Evolutionary conservation across 1,140 invertebrate genomes (phyloP).

Genomic region (Vanessa atalanta): DNA sequence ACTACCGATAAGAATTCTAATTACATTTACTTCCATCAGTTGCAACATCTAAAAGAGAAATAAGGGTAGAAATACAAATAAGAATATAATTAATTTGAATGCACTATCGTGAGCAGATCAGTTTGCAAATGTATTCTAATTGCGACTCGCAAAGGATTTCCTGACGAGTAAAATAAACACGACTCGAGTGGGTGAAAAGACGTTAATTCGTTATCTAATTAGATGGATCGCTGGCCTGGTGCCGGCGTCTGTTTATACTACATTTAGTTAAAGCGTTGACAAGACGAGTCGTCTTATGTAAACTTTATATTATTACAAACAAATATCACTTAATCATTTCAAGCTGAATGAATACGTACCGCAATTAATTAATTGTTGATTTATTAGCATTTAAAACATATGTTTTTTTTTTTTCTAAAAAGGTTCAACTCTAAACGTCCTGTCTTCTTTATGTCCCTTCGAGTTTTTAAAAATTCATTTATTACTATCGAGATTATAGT

Average conservation of each 20-base stretch:
- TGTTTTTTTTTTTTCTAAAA: too few species aligned
- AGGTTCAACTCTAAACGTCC: too few species aligned
- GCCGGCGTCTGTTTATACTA: slow-evolving; percentile 32
- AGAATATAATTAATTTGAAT: neutral
- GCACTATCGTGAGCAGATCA: slow-evolving; percentile 45
- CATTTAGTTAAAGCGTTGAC: slow-evolving; percentile 34
- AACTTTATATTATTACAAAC: neutral
- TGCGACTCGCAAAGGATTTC: slow-evolving; percentile 54
- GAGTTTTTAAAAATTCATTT: too few species aligned
- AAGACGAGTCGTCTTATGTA: neutral
- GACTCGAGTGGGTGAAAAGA: slow-evolving; percentile 54
- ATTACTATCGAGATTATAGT: too few species aligned
- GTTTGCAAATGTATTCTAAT: slow-evolving; percentile 59
- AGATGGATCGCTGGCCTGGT: slow-evolving; percentile 53
- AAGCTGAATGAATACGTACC: neutral
- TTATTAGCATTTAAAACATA: too few species aligned
- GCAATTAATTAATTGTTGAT: too few species aligned
- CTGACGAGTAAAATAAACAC: slow-evolving; percentile 63
- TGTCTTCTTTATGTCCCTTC: too few species aligned
- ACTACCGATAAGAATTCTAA: too few species aligned
- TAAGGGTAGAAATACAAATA: neutral
- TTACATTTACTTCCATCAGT: neutral
- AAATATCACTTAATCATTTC: neutral
- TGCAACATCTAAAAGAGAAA: neutral
- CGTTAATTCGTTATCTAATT: slow-evolving; percentile 75